Percentiles rank a stretch among this genome's conserved stretches.
phyloP scores from a whole-genome alignment of 2,888 invertebrate species.

The Phengaris alcon region DNA sequence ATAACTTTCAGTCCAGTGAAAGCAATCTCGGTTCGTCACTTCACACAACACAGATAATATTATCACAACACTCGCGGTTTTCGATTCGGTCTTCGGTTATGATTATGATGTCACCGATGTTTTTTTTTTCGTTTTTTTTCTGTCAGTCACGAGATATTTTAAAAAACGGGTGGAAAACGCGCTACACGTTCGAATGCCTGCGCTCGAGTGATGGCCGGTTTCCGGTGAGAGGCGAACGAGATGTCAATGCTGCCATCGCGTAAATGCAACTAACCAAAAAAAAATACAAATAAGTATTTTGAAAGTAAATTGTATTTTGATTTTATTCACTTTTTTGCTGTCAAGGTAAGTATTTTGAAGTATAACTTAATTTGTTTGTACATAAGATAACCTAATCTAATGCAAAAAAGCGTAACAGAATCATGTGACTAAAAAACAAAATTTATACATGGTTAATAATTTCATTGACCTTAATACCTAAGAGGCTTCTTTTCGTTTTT shows the following conservation, averaged over 20 bases:
- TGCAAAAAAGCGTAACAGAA: neutral
- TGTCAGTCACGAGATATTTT: slow-evolving; percentile 46
- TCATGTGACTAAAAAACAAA: neutral
- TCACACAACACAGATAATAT: slow-evolving; percentile 40
- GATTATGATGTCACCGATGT: slow-evolving; percentile 52
- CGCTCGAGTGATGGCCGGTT: slow-evolving; percentile 14
- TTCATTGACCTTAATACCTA: neutral
- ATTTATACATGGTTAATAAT: neutral
- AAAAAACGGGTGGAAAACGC: slow-evolving; percentile 18
- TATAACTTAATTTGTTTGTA: neutral
- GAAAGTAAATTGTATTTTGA: neutral
- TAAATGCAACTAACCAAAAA: neutral
- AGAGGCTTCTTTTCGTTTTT: neutral
- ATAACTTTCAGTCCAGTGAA: slow-evolving; percentile 78
- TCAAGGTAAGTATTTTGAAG: neutral
- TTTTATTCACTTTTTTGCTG: neutral
- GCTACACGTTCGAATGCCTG: neutral
- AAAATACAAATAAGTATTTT: neutral
- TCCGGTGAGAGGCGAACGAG: slow-evolving; percentile 23
- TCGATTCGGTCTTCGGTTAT: slow-evolving; percentile 38
- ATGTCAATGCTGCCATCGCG: slow-evolving; percentile 9
- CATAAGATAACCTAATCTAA: neutral
- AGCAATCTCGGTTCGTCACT: slow-evolving; percentile 68
- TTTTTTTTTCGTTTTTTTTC: slow-evolving; percentile 38
- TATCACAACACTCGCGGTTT: slow-evolving; percentile 47